Evolutionary conservation across 2,113 vertebrate genomes (phyloP).

Genomic region (Thinocorus orbignyianus): DNA sequence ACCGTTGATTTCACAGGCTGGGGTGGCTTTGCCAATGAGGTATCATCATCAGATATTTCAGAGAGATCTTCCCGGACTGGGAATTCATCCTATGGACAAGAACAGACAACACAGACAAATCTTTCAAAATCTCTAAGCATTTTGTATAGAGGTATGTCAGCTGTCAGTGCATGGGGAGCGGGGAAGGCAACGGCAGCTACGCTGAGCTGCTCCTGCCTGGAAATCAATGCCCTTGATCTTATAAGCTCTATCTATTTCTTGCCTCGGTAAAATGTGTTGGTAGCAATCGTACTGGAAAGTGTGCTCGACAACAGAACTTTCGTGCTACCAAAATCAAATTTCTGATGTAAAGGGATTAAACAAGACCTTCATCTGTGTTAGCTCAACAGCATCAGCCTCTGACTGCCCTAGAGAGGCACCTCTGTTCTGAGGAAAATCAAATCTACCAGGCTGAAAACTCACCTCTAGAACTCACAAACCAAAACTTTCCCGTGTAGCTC

Average conservation of each 20-base stretch:
- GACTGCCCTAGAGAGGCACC: neutral
- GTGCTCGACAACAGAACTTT: neutral
- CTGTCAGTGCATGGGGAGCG: neutral
- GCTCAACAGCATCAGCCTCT: neutral
- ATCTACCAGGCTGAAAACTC: neutral
- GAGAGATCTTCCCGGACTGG: conserved; percentile 87
- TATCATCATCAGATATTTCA: conserved; percentile 86
- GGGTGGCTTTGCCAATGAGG: conserved; percentile 43
- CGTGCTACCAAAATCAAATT: neutral
- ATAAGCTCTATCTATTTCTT: neutral
- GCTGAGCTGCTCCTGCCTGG: neutral
- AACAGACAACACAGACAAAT: neutral
- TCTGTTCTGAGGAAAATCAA: neutral
- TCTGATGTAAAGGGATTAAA: neutral
- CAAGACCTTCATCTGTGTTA: neutral
- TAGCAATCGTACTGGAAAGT: neutral
- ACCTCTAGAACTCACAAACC: neutral
- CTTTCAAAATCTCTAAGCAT: neutral
- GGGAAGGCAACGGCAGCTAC: neutral
- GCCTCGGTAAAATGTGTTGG: neutral
- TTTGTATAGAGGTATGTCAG: neutral
- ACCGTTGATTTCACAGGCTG: conserved; percentile 70
- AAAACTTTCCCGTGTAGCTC: neutral
- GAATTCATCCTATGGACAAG: conserved; percentile 77
- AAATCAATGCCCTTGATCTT: neutral